A percentile compares a stretch with the other conserved stretches of the same genome.
Evolutionary conservation across 2,113 vertebrate species (phyloP).

Genomic region (Potamarius usumacintae): DNA sequence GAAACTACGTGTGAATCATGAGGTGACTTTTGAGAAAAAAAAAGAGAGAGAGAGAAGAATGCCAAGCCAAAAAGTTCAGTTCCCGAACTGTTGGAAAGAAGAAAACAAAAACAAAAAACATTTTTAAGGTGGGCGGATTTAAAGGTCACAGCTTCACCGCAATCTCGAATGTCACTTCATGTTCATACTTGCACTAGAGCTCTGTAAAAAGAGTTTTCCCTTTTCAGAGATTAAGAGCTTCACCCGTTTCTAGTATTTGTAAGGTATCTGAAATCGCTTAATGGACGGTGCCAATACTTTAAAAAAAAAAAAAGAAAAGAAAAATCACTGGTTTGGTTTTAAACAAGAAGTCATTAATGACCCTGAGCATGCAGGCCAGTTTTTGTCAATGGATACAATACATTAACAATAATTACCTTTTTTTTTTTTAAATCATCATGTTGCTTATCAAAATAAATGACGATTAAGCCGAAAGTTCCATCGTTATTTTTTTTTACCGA

Average conservation of each 20-base stretch:
- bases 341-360: not conserved
- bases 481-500: no score
- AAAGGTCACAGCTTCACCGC: not conserved
- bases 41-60: not conserved
- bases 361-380: not conserved
- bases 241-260: no score
- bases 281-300: not conserved
- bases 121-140: not conserved
- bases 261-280: not conserved
- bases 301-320: not conserved
- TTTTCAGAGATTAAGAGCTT: no score
- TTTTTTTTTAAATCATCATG: no score
- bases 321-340: not conserved
- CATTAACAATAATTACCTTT: not conserved
- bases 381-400: not conserved
- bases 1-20: not conserved
- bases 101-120: not conserved
- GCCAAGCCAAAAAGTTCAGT: not conserved
- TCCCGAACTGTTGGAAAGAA: not conserved
- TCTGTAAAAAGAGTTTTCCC: not conserved
- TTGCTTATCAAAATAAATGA: not conserved
- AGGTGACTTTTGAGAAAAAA: not conserved
- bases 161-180: not conserved
- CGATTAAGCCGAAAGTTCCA: no score
- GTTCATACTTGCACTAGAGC: not conserved